Base-by-base conservation (phyloP, 2,888 invertebrate species). In the Lampropteryx suffumata region DNA sequence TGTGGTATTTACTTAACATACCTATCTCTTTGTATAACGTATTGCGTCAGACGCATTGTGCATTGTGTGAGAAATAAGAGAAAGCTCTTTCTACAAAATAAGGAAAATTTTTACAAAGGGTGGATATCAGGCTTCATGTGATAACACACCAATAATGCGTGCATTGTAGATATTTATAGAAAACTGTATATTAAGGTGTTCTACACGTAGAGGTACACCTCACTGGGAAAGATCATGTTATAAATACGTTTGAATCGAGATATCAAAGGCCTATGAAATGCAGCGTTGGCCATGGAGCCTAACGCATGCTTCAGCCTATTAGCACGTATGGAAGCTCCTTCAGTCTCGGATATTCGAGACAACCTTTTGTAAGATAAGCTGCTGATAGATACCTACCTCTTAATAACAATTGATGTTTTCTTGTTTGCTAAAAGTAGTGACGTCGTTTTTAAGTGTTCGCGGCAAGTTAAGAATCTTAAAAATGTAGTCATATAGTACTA, bases 151-250 rank as follows among this genome's bases (percentile, higher is more conserved):
- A 9, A 48, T 44, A 53, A 48, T 53, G 35, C 39, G 35, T 41
- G 39, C 44, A 48, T 48, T 48, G 44, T 48, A 10, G 30, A 39
- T 48, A 43, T 53, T 48, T 48, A 53, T 53, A 48, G 44, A 39
- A 24, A 29, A 12, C 24, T 12, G 28, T 27, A 26, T 35, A 27
- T 41, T n/a, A 10, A 27, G 11, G 34, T 5, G 9, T 28, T 17
- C 14, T 10, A 34, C 42, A 42, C 33, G 14, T 34, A 14, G 12
- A 10, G 26, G 3, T 21, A 21, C n/a, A 21, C 5, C 12, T 32
- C 0, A 13, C 33, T 33, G 13, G 11, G 0, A 29, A 4, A 17
- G 17, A 17, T 17, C 17, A 17, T 17, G 17, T 3, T 17, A 17
- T 17, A 2, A 17, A 2, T 3, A 17, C 17, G 17, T 17, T 17